phyloP scores from a whole-genome alignment of 2,888 invertebrate genomes.

The Noctua pronuba region DNA sequence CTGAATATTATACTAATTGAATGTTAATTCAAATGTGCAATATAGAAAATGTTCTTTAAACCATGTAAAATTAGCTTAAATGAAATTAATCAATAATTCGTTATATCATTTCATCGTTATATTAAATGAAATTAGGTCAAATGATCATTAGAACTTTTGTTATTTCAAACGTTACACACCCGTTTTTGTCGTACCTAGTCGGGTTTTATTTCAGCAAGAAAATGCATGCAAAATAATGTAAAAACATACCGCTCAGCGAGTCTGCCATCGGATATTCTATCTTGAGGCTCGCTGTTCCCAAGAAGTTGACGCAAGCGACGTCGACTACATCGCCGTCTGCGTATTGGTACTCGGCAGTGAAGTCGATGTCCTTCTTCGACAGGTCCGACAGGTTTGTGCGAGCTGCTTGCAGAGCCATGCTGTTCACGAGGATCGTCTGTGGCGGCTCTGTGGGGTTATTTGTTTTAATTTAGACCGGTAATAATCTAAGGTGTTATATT shows the following conservation, averaged over 20 bases:
- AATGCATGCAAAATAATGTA: no score
- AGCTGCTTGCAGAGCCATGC: conserved; percentile 9
- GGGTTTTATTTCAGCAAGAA: neutral
- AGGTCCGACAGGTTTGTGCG: conserved; percentile 24
- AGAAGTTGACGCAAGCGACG: neutral
- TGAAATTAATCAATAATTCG: no score
- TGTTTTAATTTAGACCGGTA: neutral
- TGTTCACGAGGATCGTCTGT: conserved; percentile 46
- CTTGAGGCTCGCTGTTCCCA: neutral
- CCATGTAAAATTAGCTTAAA: no score
- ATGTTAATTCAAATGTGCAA: no score
- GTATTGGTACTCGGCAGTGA: conserved; percentile 17
- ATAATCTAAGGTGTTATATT: neutral
- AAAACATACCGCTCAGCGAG: neutral
- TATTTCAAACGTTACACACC: no score
- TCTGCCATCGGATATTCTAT: conserved; percentile 22
- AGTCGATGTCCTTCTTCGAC: conserved; percentile 11
- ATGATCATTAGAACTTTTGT: no score
- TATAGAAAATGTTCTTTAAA: no score
- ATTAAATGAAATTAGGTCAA: no score
- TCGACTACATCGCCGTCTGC: conserved; percentile 7
- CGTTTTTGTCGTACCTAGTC: neutral
- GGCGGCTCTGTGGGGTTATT: neutral
- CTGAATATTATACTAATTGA: no score
- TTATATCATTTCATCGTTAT: no score